Percentiles rank a stretch among this genome's conserved stretches.
These are phyloP conservation scores for Leptocoma aspasia DNA, from an alignment of 2,113 vertebrate species.

Conservation along the genomic window DNA sequence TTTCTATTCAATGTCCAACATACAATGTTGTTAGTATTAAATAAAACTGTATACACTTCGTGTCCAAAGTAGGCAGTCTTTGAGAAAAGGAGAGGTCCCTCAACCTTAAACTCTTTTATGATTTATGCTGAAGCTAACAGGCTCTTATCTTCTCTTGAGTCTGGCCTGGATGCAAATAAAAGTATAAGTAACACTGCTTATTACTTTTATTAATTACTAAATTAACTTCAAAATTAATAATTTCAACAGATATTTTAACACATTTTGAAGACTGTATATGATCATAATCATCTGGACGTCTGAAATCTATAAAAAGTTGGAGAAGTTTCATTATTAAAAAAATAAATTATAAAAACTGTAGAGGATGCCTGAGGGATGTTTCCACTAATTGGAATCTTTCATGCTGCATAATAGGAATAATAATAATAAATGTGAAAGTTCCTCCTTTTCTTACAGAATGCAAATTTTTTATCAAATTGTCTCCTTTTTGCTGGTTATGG, in stretches of 20 bases:
- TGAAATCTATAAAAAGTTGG: neutral
- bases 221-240: neutral
- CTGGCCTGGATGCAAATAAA: neutral
- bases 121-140: neutral
- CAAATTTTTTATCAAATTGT: neutral
- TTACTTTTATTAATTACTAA: neutral
- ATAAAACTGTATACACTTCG: neutral
- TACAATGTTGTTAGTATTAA: neutral
- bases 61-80: neutral
- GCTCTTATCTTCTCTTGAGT: neutral
- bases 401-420: neutral
- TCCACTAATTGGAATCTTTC: neutral
- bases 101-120: neutral
- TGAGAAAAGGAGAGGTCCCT: neutral
- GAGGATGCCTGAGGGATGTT: neutral
- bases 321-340: neutral
- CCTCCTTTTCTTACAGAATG: neutral
- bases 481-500: neutral
- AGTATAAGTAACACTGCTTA: neutral
- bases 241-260: neutral
- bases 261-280: neutral
- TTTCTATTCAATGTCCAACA: neutral
- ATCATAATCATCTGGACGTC: neutral
- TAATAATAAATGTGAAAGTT: neutral
- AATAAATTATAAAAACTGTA: neutral